Conservation (phyloP, 2,113 vertebrate genomes). For the Danionella cerebrum region DNA sequence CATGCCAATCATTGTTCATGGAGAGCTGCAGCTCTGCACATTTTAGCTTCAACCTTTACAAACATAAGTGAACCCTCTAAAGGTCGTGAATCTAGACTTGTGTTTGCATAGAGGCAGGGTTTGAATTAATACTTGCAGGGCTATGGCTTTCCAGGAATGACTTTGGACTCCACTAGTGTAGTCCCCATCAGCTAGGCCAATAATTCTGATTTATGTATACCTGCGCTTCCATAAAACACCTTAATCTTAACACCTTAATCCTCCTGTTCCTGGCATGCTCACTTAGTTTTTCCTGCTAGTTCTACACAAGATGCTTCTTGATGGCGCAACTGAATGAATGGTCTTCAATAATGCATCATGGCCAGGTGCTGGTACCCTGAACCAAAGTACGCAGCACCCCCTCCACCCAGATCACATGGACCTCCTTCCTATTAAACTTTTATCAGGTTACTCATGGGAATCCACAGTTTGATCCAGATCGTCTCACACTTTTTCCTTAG, state of each 20-base stretch:
- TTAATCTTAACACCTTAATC: no score
- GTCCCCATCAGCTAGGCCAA: background rate
- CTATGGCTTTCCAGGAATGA: no score
- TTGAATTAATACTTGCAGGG: no score
- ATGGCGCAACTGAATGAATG: conserved; percentile 17
- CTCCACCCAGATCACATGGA: conserved; percentile 13
- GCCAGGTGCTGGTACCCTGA: conserved; percentile 56
- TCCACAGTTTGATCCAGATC: conserved; percentile 43
- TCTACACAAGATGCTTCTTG: background rate
- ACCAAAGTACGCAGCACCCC: conserved; percentile 31
- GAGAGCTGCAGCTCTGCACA: no score
- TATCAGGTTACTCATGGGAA: conserved; percentile 48
- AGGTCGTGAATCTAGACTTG: no score
- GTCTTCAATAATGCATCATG: conserved; percentile 64
- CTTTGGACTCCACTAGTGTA: no score
- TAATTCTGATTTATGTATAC: background rate
- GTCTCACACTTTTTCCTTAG: background rate
- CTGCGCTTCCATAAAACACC: background rate
- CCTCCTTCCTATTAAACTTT: conserved; percentile 53
- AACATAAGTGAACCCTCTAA: no score
- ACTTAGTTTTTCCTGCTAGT: background rate
- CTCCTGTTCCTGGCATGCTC: background rate
- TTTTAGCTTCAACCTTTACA: no score
- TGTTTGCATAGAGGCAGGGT: no score
- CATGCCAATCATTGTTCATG: no score